phyloP scores from a whole-genome alignment of 2,113 vertebrate genomes.

The Myodes glareolus region DNA sequence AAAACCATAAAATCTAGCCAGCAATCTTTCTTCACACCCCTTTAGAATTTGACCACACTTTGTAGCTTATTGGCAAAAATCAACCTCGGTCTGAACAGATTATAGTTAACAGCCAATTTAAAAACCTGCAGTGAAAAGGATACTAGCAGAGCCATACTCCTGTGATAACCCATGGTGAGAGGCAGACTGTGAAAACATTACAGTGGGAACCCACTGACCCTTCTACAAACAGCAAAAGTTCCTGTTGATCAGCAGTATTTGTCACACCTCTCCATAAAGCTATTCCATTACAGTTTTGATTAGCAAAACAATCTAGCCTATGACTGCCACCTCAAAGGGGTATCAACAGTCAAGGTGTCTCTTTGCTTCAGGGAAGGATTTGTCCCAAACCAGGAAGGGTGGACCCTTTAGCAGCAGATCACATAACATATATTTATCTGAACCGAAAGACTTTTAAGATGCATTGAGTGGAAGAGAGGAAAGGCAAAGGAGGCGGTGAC shows the following conservation, averaged over 20 bases:
- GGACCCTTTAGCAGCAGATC: conserved; percentile 4
- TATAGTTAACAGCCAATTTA: conserved; percentile 31
- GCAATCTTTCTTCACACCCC: background rate
- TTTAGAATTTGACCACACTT: background rate
- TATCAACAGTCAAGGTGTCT: background rate
- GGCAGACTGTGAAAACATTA: conserved; percentile 62
- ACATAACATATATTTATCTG: conserved; percentile 56
- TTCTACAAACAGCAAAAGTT: conserved; percentile 49
- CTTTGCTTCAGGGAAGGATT: conserved; percentile 42
- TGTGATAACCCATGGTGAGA: conserved; percentile 41
- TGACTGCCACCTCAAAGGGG: background rate
- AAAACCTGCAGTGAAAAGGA: background rate
- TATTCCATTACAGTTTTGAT: conserved; percentile 47
- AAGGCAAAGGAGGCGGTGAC: background rate
- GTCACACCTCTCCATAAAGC: conserved; percentile 18
- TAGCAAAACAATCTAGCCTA: background rate
- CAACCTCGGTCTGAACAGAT: conserved; percentile 61
- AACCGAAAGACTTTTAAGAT: conserved; percentile 47
- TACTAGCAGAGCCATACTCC: background rate
- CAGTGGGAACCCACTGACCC: conserved; percentile 45
- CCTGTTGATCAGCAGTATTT: conserved; percentile 45
- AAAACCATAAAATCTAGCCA: conserved; percentile 8
- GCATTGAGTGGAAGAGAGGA: conserved; percentile 23
- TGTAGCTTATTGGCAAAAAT: conserved; percentile 60
- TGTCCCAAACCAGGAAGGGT: conserved; percentile 33